Conservation (phyloP, 2,113 vertebrate species). For the Dinomys branickii region DNA sequence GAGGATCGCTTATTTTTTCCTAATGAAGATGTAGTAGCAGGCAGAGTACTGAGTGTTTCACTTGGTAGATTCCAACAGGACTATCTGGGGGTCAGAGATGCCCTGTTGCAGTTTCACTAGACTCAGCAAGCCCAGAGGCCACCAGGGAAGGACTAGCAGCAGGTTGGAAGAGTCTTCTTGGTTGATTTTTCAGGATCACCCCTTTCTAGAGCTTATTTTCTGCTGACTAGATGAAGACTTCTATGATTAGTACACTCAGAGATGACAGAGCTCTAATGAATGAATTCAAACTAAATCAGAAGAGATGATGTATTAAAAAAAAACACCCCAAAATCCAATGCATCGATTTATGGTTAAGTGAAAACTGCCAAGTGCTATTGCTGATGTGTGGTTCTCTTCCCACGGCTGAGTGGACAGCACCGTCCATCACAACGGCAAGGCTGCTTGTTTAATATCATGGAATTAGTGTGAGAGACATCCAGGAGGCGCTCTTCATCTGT, state of each 20-base stretch:
- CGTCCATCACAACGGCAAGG: background rate
- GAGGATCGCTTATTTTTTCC: background rate
- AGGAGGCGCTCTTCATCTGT: background rate
- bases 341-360: background rate
- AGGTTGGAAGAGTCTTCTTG: background rate
- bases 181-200: background rate
- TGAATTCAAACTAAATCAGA: background rate
- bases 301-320: background rate
- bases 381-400: background rate
- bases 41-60: background rate
- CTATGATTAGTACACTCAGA: background rate
- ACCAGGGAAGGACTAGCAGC: background rate
- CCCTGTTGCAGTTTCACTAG: background rate
- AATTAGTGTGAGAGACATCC: background rate
- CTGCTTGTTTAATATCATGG: background rate
- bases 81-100: background rate
- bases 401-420: background rate
- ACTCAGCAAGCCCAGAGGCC: background rate
- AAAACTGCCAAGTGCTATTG: background rate
- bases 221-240: conserved; percentile 25
- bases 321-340: background rate
- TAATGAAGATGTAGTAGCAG: background rate
- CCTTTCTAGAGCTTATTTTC: background rate
- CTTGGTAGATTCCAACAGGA: background rate
- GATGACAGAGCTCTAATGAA: background rate